Evolutionary conservation across 2,888 invertebrate genomes (phyloP).

Genomic region (Zygaena filipendulae): DNA sequence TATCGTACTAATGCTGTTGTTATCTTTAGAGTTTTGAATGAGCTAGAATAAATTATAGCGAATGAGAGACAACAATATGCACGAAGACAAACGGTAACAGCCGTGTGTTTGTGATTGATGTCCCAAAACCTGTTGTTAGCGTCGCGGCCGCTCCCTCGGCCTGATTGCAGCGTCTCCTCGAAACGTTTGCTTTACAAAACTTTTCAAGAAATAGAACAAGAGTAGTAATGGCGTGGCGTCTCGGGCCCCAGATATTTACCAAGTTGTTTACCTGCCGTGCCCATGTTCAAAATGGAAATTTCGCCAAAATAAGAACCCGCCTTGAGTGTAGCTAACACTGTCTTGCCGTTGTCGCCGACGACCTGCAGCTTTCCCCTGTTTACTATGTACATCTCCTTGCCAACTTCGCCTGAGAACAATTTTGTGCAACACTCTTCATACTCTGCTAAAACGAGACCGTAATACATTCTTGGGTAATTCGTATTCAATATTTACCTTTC

Average conservation of each 20-base stretch:
- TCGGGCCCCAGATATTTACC: conserved; percentile 85
- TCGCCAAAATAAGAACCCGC: conserved; percentile 99
- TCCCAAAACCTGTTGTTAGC: conserved; percentile 61
- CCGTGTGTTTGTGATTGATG: conserved; percentile 35
- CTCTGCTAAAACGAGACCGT: no score
- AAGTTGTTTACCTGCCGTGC: conserved; percentile 98
- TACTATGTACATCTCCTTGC: conserved; percentile 99
- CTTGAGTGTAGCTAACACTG: conserved; percentile 95
- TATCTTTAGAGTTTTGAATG: no score
- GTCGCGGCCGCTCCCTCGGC: conserved; percentile 64
- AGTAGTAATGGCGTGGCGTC: conserved; percentile 67
- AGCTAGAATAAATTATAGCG: no score
- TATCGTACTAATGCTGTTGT: no score
- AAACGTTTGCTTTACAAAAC: conserved; percentile 50
- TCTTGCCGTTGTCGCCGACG: conserved; percentile 94
- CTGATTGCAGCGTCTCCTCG: conserved; percentile 67
- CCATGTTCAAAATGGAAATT: conserved; percentile 99
- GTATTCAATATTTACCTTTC: conserved; percentile 88
- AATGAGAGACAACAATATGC: no score
- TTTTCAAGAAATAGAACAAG: conserved; percentile 51
- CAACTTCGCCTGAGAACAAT: conserved; percentile 91
- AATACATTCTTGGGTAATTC: no score
- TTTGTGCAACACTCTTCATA: conserved; percentile 10
- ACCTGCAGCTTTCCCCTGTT: conserved; percentile 95
- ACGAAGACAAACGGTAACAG: conserved; percentile 36